Evolutionary conservation across 2,113 vertebrate species (phyloP).

Genomic region (Larimichthys crocea): DNA sequence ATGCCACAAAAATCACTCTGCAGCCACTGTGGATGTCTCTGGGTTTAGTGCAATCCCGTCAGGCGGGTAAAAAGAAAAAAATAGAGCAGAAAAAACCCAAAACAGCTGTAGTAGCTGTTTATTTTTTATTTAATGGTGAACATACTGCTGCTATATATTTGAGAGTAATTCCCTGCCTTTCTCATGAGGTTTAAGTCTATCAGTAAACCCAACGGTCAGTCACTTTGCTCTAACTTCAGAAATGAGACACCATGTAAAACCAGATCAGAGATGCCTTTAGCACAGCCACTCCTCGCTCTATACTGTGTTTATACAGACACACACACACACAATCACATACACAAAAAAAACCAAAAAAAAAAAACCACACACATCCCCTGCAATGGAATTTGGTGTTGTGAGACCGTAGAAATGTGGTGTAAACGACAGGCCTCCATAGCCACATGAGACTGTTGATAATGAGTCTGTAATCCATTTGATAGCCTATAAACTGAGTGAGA

Average conservation of each 20-base stretch:
- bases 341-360: background rate
- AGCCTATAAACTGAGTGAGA: constrained; percentile 63
- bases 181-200: constrained; percentile 52
- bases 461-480: constrained; percentile 74
- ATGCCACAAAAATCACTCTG: constrained; percentile 16
- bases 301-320: constrained; percentile 15
- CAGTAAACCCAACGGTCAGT: constrained; percentile 58
- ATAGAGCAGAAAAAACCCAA: constrained; percentile 57
- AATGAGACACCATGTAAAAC: constrained; percentile 59
- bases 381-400: constrained; percentile 47
- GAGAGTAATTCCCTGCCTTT: constrained; percentile 38
- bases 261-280: constrained; percentile 57
- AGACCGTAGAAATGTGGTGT: constrained; percentile 63
- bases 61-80: constrained; percentile 41
- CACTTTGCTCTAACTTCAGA: constrained; percentile 61
- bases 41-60: constrained; percentile 20
- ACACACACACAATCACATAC: background rate
- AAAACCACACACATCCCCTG: constrained; percentile 4
- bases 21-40: constrained; percentile 30
- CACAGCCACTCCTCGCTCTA: constrained; percentile 28
- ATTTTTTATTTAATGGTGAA: constrained; percentile 38
- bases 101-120: constrained; percentile 20
- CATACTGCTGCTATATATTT: constrained; percentile 42
- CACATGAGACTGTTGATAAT: constrained; percentile 66
- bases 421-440: constrained; percentile 44